Conservation (phyloP, 2,113 vertebrate species). For the Myrmecobius fasciatus region DNA sequence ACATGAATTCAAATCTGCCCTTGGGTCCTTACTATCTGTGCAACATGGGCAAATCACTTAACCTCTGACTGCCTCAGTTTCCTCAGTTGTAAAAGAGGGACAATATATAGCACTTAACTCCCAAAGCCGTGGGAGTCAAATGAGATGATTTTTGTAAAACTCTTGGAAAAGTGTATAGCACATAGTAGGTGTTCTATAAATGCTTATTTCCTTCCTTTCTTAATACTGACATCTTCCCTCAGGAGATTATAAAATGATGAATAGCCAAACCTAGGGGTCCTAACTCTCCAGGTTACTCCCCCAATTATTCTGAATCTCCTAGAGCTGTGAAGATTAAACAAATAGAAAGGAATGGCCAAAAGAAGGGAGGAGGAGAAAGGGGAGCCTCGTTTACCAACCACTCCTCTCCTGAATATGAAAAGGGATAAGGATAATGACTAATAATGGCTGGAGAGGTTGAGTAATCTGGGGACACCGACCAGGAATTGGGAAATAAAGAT, state of each 20-base stretch:
- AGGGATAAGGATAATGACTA: slow-evolving; percentile 34
- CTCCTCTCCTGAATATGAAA: slow-evolving; percentile 20
- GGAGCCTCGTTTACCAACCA: background rate
- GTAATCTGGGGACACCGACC: slow-evolving; percentile 72
- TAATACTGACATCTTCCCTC: fast-evolving
- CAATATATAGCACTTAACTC: background rate
- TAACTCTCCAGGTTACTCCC: background rate
- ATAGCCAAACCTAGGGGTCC: background rate
- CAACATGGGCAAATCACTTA: background rate
- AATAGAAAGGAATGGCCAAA: background rate
- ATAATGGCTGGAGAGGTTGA: slow-evolving; percentile 60
- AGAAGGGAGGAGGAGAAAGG: too few species aligned
- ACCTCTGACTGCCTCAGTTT: background rate
- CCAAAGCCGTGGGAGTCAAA: background rate
- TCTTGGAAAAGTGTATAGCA: background rate
- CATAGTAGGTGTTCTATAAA: background rate
- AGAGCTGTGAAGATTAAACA: slow-evolving; percentile 30
- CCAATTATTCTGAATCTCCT: background rate
- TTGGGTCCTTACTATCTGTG: background rate
- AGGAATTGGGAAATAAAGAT: slow-evolving; percentile 66
- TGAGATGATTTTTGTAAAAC: background rate
- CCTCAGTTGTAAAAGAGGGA: background rate
- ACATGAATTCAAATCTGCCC: background rate
- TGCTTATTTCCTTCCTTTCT: too few species aligned
- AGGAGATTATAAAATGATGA: background rate